Percentiles rank a stretch among this genome's conserved stretches.
These are phyloP conservation scores for Mionectes olivaceus DNA, from an alignment of 2,797 vertebrate genomes.

Conservation along the genomic window DNA sequence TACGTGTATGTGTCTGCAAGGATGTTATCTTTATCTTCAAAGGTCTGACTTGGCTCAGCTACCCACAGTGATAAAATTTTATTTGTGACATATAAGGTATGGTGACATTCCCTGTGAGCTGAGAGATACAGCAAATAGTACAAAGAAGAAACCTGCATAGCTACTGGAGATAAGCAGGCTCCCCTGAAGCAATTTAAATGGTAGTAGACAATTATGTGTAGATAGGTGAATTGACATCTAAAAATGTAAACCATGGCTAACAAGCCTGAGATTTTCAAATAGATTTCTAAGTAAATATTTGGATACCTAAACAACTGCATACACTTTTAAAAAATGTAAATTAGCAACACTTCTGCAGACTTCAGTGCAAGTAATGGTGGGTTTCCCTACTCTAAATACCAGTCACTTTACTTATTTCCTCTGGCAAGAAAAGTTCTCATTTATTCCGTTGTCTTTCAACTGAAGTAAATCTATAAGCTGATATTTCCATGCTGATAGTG, in stretches of 20 bases:
- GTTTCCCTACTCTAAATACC: not conserved
- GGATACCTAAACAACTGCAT: fast-evolving
- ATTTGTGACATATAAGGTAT: not conserved
- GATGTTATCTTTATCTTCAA: not conserved
- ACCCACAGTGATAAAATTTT: not conserved
- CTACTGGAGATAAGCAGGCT: not conserved
- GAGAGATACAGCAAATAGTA: not conserved
- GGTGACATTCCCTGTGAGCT: not conserved
- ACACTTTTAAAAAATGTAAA: not conserved
- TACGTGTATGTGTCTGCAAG: not conserved
- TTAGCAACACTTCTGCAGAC: not conserved
- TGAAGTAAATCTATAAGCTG: not conserved
- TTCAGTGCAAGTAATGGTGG: not conserved
- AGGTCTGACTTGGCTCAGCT: not conserved
- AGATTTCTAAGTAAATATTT: not conserved
- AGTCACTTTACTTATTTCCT: not conserved
- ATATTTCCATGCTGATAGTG: not conserved
- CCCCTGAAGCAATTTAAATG: not conserved
- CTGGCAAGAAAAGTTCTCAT: not conserved
- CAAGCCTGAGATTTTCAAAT: not conserved
- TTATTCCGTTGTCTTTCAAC: not conserved
- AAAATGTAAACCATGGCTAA: not conserved
- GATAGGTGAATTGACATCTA: not conserved
- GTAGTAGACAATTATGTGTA: not conserved
- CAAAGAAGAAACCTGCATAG: not conserved